Base-by-base conservation (phyloP, 2,888 invertebrate species). In the Dasysyrphus albostriatus region DNA sequence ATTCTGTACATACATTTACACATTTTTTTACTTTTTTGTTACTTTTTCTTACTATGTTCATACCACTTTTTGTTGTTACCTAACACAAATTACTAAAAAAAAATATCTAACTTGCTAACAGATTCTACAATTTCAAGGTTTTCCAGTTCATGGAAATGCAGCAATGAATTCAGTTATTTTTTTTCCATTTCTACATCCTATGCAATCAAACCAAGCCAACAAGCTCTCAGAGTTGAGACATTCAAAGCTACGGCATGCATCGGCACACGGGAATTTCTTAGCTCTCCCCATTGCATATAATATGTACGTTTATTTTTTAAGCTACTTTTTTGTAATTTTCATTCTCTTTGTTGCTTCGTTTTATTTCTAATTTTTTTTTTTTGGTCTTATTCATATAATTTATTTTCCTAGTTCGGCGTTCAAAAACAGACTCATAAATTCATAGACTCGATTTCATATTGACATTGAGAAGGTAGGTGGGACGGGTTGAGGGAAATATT, bases 121-220 rank as follows among this genome's bases (percentile, higher is more conserved):
- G 42, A 42, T 42, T 42, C n/a, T 42, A 42, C 42, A 42, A 42
- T 42, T 42, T 42, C 42, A 42, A 42, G 42, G 42, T 42, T 42
- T 42, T 42, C 42, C 14, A 42, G 42, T 42, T 42, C 42, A 42
- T 42, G 42, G 42, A 42, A 42, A 42, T 42, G n/a, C 39, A 39
- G 37, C 3, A 37, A 9, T 37, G 9, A 37, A 9, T 37, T 37
- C 14, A 39, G 14, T 14, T 39, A 14, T 12, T 39, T 39, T 39
- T 24, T 24, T 24, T 24, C 3, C 3, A 32, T 42, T 42, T 42
- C n/a, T 42, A 14, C 42, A n/a, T 42, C 42, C 42, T 42, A 42
- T 42, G 42, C 14, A 42, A 42, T 14, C 42, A 42, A 42, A 42
- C 42, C 5, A 2, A 24, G 3, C 14, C 42, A 42, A 14, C 42